Base-by-base conservation (phyloP, 2,797 vertebrate species). In the Tokudaia muenninki region DNA sequence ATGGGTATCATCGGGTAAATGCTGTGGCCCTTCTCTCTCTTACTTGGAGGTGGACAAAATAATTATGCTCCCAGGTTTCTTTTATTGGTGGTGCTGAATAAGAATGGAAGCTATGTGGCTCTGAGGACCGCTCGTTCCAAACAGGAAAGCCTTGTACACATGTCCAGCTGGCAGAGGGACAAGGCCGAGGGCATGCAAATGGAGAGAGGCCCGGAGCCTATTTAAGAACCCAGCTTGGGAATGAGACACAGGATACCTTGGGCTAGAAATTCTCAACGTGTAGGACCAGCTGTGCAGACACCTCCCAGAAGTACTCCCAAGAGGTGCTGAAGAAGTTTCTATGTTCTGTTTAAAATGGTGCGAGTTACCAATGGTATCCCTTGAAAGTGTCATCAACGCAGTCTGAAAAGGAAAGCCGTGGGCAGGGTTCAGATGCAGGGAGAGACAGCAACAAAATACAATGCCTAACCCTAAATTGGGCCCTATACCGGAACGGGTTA, bases 241-340 rank as follows among this genome's bases (percentile, higher is more conserved):
- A 67, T 8, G 59, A 59, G 47, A 6, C 70, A 3, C 0, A 2
- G 2, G 61, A 1, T 0, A 2, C 34, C 87, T 47, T 1, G 0
- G 29, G 86, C 29, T 0, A 26, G 81, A 34, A 12, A 50, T 21
- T 26, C 37, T 59, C 9, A 29, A 11, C 8, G 21, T 50, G 8
- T 12, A 6, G 5, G 0, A 37, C 16, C 81, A 19, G 41, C 65
- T 41, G 1, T 0, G 2, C 31, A 34, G 67, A 37, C 3, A 1
- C n/a, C 63, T 41, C 0, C 47, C 2, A 1, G 3, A 10, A 63
- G 1, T 2, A 2, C 29, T 8, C 0, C 16, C 3, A 4, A n/a
- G 21, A 34, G 17, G 3, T 2, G 0, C 7, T 74, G 31, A 44
- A 17, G 50, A 37, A 3, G 47, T 16, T 29, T 29, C 59, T 31